These are phyloP conservation scores for Cotesia chilonis DNA, from an alignment of 1,140 invertebrate species.

Conservation along the genomic window DNA sequence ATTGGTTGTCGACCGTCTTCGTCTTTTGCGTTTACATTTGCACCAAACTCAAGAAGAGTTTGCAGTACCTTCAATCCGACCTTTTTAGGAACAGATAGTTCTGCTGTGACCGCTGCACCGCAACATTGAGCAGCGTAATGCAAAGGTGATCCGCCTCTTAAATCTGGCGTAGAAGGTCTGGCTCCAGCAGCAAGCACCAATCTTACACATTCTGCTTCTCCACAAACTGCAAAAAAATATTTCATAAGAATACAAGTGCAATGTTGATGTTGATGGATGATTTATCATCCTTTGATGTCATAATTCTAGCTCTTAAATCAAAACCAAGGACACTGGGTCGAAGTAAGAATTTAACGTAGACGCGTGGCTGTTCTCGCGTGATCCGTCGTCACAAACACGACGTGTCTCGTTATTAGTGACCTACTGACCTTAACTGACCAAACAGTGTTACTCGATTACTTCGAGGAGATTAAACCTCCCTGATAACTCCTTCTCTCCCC, in stretches of 20 bases:
- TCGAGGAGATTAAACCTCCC: constrained; percentile 17
- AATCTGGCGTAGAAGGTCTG: constrained; percentile 84
- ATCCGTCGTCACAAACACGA: constrained; percentile 47
- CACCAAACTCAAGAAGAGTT: constrained; percentile 81
- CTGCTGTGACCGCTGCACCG: constrained; percentile 77
- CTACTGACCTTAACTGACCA: constrained; percentile 62
- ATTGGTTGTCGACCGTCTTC: constrained; percentile 92
- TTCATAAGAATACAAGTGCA: constrained; percentile 6
- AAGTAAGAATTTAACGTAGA: constrained; percentile 31
- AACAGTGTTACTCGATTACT: constrained; percentile 20
- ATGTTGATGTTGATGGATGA: neutral
- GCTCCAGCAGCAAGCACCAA: constrained; percentile 85
- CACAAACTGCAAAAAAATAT: constrained; percentile 75
- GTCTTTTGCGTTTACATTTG: constrained; percentile 85
- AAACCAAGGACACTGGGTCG: constrained; percentile 47
- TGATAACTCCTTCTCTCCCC: constrained; percentile 17
- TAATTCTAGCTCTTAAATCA: constrained; percentile 41
- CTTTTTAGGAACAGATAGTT: constrained; percentile 64
- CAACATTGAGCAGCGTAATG: constrained; percentile 98
- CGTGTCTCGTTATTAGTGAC: constrained; percentile 53
- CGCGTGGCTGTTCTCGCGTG: constrained; percentile 52
- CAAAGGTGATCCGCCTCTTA: constrained; percentile 92
- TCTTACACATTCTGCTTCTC: constrained; percentile 86
- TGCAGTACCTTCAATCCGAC: constrained; percentile 83
- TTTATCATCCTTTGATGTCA: neutral